phyloP scores from a whole-genome alignment of 1,140 invertebrate genomes.

The Pinna nobilis region DNA sequence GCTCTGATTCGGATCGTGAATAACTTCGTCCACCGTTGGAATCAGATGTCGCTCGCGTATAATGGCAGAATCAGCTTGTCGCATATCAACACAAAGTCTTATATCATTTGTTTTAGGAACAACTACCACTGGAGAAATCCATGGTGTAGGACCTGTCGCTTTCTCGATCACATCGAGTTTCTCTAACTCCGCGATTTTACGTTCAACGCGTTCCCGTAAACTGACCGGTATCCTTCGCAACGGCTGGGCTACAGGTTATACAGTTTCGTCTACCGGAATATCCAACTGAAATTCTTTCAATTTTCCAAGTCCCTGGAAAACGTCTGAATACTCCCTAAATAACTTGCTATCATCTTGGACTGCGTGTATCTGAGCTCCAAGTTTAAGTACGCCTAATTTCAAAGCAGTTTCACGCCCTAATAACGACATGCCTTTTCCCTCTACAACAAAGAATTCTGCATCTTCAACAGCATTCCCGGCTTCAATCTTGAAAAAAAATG shows the following conservation, averaged over 20 bases:
- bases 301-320: constrained; percentile 42
- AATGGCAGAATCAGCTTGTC: constrained; percentile 45
- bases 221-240: constrained; percentile 29
- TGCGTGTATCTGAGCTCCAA: neutral
- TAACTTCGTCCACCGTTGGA: constrained; percentile 58
- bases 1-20: constrained; percentile 46
- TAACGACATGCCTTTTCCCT: constrained; percentile 7
- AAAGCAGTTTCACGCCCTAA: constrained; percentile 21
- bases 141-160: constrained; percentile 39
- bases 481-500: constrained; percentile 19
- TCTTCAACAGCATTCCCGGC: neutral
- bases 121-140: constrained; percentile 36
- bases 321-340: neutral
- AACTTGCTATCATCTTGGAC: neutral
- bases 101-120: constrained; percentile 49
- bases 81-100: constrained; percentile 62
- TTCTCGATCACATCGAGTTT: constrained; percentile 38
- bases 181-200: constrained; percentile 27
- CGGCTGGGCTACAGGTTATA: constrained; percentile 37
- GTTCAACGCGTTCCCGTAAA: constrained; percentile 25
- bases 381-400: constrained; percentile 5
- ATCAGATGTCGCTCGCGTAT: constrained; percentile 52
- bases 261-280: constrained; percentile 39
- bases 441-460: constrained; percentile 24
- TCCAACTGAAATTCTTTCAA: constrained; percentile 43